Evolutionary conservation across 92 coral and sea anemone species (phyloP), one percentile per base, ranked within the genome.

Genomic region (Umimayanthus chanpuru): DNA sequence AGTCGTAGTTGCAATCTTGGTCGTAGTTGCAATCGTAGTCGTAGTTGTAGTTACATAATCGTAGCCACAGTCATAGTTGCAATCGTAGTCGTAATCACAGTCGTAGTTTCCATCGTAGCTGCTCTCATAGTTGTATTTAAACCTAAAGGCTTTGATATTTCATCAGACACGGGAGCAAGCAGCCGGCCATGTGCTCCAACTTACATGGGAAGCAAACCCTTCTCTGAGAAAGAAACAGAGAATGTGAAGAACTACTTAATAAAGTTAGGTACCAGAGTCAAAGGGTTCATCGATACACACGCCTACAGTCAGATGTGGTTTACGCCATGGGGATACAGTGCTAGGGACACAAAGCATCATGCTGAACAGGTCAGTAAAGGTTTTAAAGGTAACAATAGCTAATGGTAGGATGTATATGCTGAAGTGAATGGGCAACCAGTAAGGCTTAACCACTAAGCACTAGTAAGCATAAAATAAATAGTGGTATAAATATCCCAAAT

Each of bases 291-390:
- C 49, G 98, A 96, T 87, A 91, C 95, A 26, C 98, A 96, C 65
- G 92, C 98, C 41, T 96, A 92, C 92, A 92, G 98, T 82, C 98
- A 96, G 76, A 89, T 96, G 93, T 94, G 97, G 92, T 93, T 96
- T 82, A 94, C 94, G 18, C 98, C 98, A 0, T 96, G 98, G 98
- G 98, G 98, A 50, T 95, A 94, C 89, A 92, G 96, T 5, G 70
- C 81, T 0, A 66, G 21, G 36, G 50, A 70, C 28, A 73, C 97
- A 29, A 90, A 58, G 1, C 90, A 96, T 80, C 85, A 96, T 40
- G 1, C 7, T 15, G 94, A 91, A 39, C 96, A 92, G 93, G 96
- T 94, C 72, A 18, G 90, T 28, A 18, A 50, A 67, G 9, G 18
- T 67, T 21, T 21, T n/a, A 23, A 67, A 67, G 9, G n/a, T 23